Evolutionary conservation across 2,888 invertebrate genomes (phyloP), one percentile per base, ranked within the genome.

Genomic region (Meloe dianella): DNA sequence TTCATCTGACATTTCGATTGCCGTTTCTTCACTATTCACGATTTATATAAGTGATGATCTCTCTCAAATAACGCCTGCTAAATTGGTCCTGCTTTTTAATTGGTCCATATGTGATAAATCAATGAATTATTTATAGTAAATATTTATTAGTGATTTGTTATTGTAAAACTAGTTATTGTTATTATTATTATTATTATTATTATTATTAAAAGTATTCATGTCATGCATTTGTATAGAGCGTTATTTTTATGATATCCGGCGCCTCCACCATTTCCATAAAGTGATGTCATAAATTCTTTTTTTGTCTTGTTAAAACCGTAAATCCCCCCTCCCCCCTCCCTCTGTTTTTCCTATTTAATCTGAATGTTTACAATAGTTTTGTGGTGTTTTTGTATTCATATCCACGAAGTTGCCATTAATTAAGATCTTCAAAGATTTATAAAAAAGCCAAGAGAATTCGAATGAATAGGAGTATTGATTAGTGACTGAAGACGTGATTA

Each of bases 191-290:
- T 22, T 10, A 51, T 51, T 51, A 20, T 51, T 8, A 22, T 41
- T 51, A 51, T 10, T 51, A 51, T 10, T 51, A 51, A 51, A 22
- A 51, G 5, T 20, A 22, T 51, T 22, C 22, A 22, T 51, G 47
- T 51, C 12, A 51, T 41, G n/a, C n/a, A n/a, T n/a, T n/a, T n/a
- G 7, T 35, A 35, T 41, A 17, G 0, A 10, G 20, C 9, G 7
- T 51, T 51, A 3, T 22, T 32, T 38, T 51, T 51, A 51, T 51
- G 10, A 20, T 17, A 9, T n/a, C 47, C 47, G 47, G 47, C 47
- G 47, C 47, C 47, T 51, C 47, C 47, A 51, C 47, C 47, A 51
- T 51, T 51, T 51, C 22, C 9, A 22, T 22, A 41, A 41, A 41
- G 17, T 41, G n/a, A 6, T 2, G n/a, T 0, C 1, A 41, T 41